These are phyloP conservation scores for Drosophila recens DNA, from an alignment of 2,888 invertebrate genomes.

Conservation along the genomic window DNA sequence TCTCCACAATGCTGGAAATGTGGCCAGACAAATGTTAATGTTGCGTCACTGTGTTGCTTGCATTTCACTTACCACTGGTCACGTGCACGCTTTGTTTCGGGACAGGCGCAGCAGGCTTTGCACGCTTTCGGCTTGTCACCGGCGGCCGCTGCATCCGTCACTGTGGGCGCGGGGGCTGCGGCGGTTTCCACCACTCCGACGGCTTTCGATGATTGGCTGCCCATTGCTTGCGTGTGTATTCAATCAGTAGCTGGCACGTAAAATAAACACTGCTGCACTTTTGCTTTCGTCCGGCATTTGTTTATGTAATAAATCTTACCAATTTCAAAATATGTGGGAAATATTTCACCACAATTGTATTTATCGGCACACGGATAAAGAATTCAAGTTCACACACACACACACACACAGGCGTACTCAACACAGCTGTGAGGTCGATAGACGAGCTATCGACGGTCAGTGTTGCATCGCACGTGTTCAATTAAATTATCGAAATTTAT, in stretches of 20 bases:
- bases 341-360: slow-evolving; percentile 51
- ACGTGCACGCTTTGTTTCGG: slow-evolving; percentile 95
- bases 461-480: slow-evolving; percentile 22
- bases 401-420: background rate
- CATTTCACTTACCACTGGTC: slow-evolving; percentile 92
- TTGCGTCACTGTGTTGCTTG: slow-evolving; percentile 20
- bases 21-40: slow-evolving; percentile 12
- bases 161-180: slow-evolving; percentile 52
- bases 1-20: slow-evolving; percentile 92
- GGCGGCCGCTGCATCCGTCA: slow-evolving; percentile 74
- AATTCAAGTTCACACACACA: slow-evolving; percentile 52
- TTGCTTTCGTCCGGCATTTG: slow-evolving; percentile 35
- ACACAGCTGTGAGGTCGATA: slow-evolving; percentile 38
- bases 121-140: slow-evolving; percentile 89
- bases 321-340: slow-evolving; percentile 24
- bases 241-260: slow-evolving; percentile 1
- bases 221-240: slow-evolving; percentile 85
- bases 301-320: slow-evolving; percentile 73
- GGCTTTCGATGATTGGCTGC: slow-evolving; percentile 86
- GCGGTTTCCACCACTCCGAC: slow-evolving; percentile 85
- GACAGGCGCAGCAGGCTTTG: slow-evolving; percentile 98
- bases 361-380: slow-evolving; percentile 27
- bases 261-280: slow-evolving; percentile 2
- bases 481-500: slow-evolving; percentile 9
- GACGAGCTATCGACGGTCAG: slow-evolving; percentile 38